Percentiles rank a stretch among this genome's conserved stretches.
These are phyloP conservation scores for Callipepla squamata DNA, from an alignment of 2,113 vertebrate genomes.

Conservation along the genomic window DNA sequence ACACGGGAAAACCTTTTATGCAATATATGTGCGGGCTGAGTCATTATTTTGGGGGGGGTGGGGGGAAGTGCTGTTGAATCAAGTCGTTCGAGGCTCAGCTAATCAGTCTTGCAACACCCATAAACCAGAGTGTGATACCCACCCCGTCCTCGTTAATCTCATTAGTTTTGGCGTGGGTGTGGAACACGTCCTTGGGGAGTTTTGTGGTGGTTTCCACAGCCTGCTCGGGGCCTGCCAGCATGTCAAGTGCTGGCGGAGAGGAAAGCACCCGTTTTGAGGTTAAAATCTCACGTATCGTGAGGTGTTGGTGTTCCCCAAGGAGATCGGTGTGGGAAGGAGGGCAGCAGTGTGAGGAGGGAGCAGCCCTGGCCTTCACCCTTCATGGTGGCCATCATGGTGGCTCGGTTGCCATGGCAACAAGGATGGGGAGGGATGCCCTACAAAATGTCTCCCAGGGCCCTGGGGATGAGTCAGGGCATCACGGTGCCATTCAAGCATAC, in stretches of 20 bases:
- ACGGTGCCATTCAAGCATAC: background rate
- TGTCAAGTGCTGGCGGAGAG: background rate
- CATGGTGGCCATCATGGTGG: background rate
- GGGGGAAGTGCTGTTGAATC: accelerated
- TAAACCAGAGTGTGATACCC: background rate
- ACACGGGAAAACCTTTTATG: background rate
- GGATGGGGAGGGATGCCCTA: background rate
- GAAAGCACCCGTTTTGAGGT: background rate
- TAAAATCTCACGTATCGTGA: background rate
- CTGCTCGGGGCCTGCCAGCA: background rate
- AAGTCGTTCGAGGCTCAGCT: background rate
- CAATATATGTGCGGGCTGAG: background rate
- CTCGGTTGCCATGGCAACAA: background rate
- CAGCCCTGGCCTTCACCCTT: background rate
- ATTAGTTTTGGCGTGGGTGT: background rate
- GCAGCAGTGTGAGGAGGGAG: background rate
- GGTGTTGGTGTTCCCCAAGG: background rate
- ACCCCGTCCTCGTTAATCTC: background rate
- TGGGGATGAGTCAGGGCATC: background rate
- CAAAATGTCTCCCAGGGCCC: background rate
- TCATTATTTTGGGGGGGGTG: background rate
- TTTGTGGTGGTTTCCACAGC: background rate
- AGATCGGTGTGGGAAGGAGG: background rate
- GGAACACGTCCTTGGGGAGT: background rate
- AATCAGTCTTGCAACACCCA: background rate